Evolutionary conservation across 2,113 vertebrate genomes (phyloP).

Genomic region (Arizona elegans): DNA sequence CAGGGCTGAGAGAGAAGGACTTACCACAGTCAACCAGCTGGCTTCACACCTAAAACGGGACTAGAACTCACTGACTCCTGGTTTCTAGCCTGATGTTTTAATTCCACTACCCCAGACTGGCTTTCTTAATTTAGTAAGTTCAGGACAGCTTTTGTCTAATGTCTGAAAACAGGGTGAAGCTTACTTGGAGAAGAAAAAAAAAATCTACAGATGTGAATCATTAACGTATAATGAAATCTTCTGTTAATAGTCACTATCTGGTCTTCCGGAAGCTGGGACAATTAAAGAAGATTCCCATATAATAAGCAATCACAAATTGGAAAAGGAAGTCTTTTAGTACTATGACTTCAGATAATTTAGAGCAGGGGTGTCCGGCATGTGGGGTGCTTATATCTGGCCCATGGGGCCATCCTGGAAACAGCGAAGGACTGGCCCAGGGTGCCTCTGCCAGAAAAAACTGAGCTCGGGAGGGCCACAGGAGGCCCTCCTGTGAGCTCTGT

Average conservation of each 20-base stretch:
- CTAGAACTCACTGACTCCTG: background rate
- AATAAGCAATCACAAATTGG: background rate
- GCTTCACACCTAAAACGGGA: background rate
- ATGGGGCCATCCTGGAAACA: too few species aligned
- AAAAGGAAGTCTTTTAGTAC: background rate
- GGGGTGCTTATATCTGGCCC: too few species aligned
- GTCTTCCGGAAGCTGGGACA: background rate
- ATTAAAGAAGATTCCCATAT: background rate
- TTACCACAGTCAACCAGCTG: background rate
- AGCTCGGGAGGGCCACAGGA: too few species aligned
- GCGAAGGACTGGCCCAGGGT: too few species aligned
- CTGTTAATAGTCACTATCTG: background rate
- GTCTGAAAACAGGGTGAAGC: background rate
- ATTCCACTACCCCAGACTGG: background rate
- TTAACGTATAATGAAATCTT: background rate
- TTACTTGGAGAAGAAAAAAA: background rate
- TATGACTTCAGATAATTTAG: background rate
- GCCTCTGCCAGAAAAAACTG: too few species aligned
- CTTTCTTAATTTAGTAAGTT: background rate
- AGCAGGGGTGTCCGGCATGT: too few species aligned
- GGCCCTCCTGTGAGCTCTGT: too few species aligned
- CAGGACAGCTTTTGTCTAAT: background rate
- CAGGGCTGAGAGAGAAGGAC: background rate
- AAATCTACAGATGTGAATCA: background rate
- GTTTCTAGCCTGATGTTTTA: background rate